Evolutionary conservation across 1,140 invertebrate genomes (phyloP).

Genomic region (Drosophila trapezifrons): DNA sequence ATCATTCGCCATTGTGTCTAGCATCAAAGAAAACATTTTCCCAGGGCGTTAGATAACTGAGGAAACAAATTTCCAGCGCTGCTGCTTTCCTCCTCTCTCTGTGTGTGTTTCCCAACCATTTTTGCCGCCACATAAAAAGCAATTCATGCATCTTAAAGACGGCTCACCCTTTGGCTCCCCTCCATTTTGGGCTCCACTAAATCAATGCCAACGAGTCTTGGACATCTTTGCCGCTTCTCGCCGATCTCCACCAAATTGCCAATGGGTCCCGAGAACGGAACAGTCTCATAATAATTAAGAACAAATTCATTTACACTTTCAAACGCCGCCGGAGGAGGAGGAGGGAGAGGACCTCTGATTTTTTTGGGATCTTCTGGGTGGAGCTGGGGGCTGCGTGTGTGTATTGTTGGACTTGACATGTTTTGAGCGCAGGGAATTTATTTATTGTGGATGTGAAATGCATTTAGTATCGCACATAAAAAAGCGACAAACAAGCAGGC

Average conservation of each 20-base stretch:
- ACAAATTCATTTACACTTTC: conserved; percentile 83
- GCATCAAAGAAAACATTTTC: conserved; percentile 76
- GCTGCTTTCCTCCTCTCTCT: conserved; percentile 11
- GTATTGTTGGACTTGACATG: conserved; percentile 71
- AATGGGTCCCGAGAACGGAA: conserved; percentile 44
- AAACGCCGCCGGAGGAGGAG: conserved; percentile 37
- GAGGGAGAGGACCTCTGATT: conserved; percentile 14
- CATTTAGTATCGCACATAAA: conserved; percentile 62
- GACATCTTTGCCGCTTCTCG: conserved; percentile 28
- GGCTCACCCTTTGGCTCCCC: conserved; percentile 58
- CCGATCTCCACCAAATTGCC: conserved; percentile 55
- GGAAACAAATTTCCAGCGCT: conserved; percentile 62
- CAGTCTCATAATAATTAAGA: conserved; percentile 75
- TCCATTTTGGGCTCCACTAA: conserved; percentile 55
- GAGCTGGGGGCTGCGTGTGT: conserved; percentile 19
- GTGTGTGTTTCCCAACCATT: conserved; percentile 28
- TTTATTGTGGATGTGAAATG: conserved; percentile 68
- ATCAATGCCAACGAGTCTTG: conserved; percentile 70
- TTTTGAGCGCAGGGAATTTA: conserved; percentile 70
- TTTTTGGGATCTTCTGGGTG: conserved; percentile 4
- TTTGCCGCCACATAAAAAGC: conserved; percentile 78
- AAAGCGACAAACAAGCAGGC: conserved; percentile 59
- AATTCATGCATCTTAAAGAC: conserved; percentile 57
- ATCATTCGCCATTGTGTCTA: conserved; percentile 49
- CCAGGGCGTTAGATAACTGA: conserved; percentile 58